Evolutionary conservation across 2,113 vertebrate species (phyloP).

Genomic region (Grammomys dolichurus): DNA sequence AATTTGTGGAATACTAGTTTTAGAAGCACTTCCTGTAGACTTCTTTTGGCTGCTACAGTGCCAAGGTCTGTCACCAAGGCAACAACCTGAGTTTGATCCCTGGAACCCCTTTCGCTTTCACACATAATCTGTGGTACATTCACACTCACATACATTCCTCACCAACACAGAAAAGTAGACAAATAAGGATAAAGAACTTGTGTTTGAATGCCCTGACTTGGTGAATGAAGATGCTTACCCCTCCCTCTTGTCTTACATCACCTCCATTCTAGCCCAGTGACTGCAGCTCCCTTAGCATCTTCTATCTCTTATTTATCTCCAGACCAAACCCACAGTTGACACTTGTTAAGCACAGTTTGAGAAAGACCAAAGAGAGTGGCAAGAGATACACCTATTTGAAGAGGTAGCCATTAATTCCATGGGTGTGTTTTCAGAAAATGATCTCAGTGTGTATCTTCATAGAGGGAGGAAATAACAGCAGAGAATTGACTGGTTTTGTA

Average conservation of each 20-base stretch:
- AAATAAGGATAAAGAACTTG: not conserved
- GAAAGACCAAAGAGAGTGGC: not conserved
- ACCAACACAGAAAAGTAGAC: not conserved
- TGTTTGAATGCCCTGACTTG: not conserved
- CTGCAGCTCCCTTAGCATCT: not conserved
- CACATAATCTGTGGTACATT: not conserved
- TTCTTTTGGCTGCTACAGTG: not conserved
- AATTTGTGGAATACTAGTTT: not conserved
- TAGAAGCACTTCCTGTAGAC: not conserved
- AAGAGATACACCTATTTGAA: not conserved
- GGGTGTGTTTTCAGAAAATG: conserved; percentile 13
- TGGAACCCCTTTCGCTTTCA: not conserved
- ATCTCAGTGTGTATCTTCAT: not conserved
- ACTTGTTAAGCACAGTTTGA: not conserved
- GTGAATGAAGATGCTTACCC: not conserved
- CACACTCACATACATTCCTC: not conserved
- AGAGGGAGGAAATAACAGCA: not conserved
- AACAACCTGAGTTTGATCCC: not conserved
- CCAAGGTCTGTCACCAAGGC: not conserved
- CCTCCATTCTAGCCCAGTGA: not conserved
- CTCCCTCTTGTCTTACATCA: not conserved
- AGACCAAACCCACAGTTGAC: not conserved
- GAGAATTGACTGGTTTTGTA: not conserved
- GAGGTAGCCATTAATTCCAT: not conserved
- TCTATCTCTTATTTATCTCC: not conserved